Conservation (phyloP, 1,140 invertebrate genomes). For the Amyelois transitella region DNA sequence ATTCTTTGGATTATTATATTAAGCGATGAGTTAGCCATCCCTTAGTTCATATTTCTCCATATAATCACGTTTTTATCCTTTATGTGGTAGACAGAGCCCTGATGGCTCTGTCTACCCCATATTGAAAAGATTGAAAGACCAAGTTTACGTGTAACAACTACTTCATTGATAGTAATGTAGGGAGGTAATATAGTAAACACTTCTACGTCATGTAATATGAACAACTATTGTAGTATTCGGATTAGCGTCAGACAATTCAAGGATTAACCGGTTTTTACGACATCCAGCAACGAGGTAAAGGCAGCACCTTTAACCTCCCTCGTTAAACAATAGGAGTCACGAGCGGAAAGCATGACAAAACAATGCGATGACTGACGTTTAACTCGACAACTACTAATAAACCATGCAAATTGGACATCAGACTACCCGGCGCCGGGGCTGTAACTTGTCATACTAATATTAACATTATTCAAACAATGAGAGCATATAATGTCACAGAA, state of each 20-base stretch:
- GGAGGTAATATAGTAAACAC: too few relatives aligned
- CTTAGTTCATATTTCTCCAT: too few relatives aligned
- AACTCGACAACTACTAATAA: background rate
- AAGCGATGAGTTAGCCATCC: too few relatives aligned
- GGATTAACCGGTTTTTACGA: background rate
- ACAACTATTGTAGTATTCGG: background rate
- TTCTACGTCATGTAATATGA: background rate
- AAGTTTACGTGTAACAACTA: too few relatives aligned
- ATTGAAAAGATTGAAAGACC: too few relatives aligned
- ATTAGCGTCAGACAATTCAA: background rate
- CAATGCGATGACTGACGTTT: background rate
- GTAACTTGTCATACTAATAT: background rate
- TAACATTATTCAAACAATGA: background rate
- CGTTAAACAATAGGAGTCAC: background rate
- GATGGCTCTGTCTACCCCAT: too few relatives aligned
- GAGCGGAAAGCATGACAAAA: background rate
- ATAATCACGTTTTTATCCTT: too few relatives aligned
- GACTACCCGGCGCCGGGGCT: background rate
- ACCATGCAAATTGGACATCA: background rate
- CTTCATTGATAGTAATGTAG: too few relatives aligned
- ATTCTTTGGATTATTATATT: too few relatives aligned
- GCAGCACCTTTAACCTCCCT: background rate
- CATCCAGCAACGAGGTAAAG: background rate
- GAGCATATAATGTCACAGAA: background rate
- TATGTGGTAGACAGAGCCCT: too few relatives aligned